Conservation (phyloP, 2,797 vertebrate species). For the Cygnus olor region DNA sequence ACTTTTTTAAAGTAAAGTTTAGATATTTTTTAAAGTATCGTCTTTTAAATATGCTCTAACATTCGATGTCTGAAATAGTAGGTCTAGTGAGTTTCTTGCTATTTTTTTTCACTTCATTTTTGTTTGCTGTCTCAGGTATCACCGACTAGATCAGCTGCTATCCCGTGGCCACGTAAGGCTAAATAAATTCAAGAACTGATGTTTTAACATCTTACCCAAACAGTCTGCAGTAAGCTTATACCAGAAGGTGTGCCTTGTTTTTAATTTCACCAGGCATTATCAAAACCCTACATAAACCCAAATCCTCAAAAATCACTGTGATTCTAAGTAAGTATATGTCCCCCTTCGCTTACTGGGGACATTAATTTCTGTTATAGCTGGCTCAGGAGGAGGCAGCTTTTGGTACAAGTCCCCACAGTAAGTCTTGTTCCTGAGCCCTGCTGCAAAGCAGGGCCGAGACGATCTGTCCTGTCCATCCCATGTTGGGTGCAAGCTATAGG, state of each 20-base stretch:
- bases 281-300: background rate
- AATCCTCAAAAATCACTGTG: background rate
- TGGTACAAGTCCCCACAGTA: background rate
- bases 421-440: background rate
- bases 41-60: background rate
- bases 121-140: background rate
- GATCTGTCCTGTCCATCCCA: accelerated
- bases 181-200: background rate
- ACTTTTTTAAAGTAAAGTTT: too few species aligned
- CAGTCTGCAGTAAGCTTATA: background rate
- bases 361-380: background rate
- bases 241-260: accelerated
- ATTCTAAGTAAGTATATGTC: background rate
- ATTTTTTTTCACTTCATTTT: background rate
- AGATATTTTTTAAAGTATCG: background rate
- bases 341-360: background rate
- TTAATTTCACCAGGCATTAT: background rate
- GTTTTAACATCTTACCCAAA: background rate
- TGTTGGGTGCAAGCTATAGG: background rate
- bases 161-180: accelerated
- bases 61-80: background rate
- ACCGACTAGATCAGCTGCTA: background rate
- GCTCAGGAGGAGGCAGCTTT: background rate
- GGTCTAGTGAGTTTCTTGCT: background rate
- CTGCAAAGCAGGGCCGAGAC: background rate